Conservation (phyloP, 1,140 invertebrate genomes). For the Papilio glaucus region DNA sequence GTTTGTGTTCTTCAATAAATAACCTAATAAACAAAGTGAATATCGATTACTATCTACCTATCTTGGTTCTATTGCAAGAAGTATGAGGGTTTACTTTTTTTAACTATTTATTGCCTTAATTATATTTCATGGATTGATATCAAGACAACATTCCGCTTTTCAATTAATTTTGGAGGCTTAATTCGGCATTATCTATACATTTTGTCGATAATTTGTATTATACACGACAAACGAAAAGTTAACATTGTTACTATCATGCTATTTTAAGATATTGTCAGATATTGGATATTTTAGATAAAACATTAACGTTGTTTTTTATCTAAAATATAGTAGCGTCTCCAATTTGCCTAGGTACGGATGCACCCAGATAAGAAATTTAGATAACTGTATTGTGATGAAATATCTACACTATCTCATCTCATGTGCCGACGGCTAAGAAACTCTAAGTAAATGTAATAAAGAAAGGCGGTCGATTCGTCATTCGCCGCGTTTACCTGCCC, state of each 20-base stretch:
- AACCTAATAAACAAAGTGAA: too few species aligned
- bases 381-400: conserved; percentile 41
- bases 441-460: background rate
- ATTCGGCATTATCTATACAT: too few species aligned
- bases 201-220: background rate
- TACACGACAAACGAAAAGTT: background rate
- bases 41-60: too few species aligned
- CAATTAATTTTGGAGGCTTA: too few species aligned
- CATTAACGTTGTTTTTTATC: background rate
- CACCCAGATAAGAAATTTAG: conserved; percentile 38
- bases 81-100: too few species aligned
- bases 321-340: conserved; percentile 4
- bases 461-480: conserved; percentile 48
- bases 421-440: background rate
- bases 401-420: background rate
- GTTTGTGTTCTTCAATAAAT: too few species aligned
- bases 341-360: background rate
- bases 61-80: too few species aligned
- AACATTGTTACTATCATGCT: background rate
- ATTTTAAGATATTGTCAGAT: background rate
- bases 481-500: conserved; percentile 68
- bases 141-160: too few species aligned
- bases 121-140: too few species aligned
- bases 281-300: background rate
- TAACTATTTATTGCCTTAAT: too few species aligned